Evolutionary conservation across 53 echinoderm and acorn worm genomes (phyloP), one percentile per base, ranked within the genome.

Genomic region (Hippasteria phrygiana): DNA sequence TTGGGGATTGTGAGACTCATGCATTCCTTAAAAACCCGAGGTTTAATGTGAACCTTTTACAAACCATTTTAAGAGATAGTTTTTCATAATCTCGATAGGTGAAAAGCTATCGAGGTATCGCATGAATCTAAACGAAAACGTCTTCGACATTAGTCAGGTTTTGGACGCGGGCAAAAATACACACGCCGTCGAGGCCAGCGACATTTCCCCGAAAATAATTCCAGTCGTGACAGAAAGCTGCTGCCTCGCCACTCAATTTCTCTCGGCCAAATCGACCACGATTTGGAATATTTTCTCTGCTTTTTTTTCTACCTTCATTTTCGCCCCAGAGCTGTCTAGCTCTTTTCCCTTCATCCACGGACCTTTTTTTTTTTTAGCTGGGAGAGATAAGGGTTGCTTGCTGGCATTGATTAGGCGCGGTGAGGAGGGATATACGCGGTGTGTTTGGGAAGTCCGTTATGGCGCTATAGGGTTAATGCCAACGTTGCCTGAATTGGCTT

Each of bases 401-500:
- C 43, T 13, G 33, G 7, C 46, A 10, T 24, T 32, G 45, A 65
- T 29, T 43, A 45, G 48, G 59, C 45, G 43, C 24, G 43, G 13
- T 10, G 53, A 8, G 69, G 33, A 18, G 3, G 1, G 66, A 31
- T 40, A 63, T 67, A 29, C n/a, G 2, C 43, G n/a, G 32, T 2
- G 48, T 83, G 83, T 83, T 83, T 83, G 56, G 34, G 82, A 67
- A 14, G 29, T 0, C 33, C 47, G 20, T 50, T 62, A 18, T 74
- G 13, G 29, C 65, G 65, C 67, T 67, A 8, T 46, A 20, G 83
- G 83, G 66, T 66, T 62, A 83, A 67, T 83, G 6, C 83, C 46
- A 13, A 20, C 83, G n/a, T n/a, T n/a, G n/a, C n/a, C n/a, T n/a
- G n/a, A 48, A 83, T 83, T 65, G 83, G 83, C 83, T 83, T 83